A percentile compares a stretch with the other conserved stretches of the same genome.
These are phyloP conservation scores for Delphinus delphis DNA, from an alignment of 2,113 vertebrate genomes.

Conservation along the genomic window DNA sequence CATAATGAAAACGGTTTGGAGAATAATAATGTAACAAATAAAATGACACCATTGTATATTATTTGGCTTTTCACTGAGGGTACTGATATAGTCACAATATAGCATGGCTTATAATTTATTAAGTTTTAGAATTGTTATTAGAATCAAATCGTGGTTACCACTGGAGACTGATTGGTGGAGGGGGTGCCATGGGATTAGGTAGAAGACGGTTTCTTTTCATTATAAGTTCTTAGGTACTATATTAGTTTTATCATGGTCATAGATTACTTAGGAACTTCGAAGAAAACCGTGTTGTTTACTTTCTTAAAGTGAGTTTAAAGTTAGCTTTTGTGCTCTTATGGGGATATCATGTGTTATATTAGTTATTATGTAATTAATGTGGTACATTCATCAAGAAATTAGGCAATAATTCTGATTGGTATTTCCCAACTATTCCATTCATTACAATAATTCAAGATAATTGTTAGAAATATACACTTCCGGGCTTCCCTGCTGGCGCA, in stretches of 20 bases:
- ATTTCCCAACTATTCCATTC: background rate
- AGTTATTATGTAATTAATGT: background rate
- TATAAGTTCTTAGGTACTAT: background rate
- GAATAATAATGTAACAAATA: background rate
- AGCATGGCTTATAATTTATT: background rate
- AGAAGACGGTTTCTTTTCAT: background rate
- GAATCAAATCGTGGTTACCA: background rate
- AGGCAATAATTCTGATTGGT: background rate
- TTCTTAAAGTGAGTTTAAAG: background rate
- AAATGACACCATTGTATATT: background rate
- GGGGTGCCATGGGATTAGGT: background rate
- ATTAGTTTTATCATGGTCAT: background rate
- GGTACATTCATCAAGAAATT: background rate
- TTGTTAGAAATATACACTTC: background rate
- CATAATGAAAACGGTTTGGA: background rate
- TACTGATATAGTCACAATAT: background rate
- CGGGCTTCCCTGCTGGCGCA: too few species aligned
- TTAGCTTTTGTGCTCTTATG: slow-evolving; percentile 21
- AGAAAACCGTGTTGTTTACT: background rate
- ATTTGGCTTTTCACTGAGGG: background rate
- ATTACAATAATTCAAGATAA: background rate
- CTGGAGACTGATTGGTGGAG: background rate
- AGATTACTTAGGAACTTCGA: background rate
- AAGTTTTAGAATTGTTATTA: background rate
- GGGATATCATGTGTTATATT: slow-evolving; percentile 51